phyloP scores from a whole-genome alignment of 2,888 invertebrate genomes.

The Ophion slaviceki region DNA sequence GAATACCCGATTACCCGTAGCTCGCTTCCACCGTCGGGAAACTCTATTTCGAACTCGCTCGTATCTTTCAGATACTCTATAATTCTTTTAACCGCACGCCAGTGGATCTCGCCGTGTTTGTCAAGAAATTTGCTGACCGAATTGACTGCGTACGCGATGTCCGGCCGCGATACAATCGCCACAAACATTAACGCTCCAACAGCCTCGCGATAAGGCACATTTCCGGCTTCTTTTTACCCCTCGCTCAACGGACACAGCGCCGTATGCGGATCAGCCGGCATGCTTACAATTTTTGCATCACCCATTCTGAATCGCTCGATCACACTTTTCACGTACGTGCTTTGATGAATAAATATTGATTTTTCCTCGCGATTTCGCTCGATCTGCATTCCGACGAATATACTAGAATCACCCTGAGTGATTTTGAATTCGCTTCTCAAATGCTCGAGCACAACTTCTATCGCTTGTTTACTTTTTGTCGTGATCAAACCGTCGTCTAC shows the following conservation, averaged over 20 bases:
- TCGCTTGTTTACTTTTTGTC: slow-evolving; percentile 23
- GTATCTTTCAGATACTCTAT: slow-evolving; percentile 62
- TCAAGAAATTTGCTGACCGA: slow-evolving; percentile 36
- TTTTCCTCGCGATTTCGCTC: slow-evolving; percentile 49
- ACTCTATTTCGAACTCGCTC: slow-evolving; percentile 52
- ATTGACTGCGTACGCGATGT: background rate
- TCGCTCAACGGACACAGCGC: slow-evolving; percentile 53
- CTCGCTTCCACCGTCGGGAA: slow-evolving; percentile 51
- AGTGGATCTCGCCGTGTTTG: slow-evolving; percentile 33
- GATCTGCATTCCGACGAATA: slow-evolving; percentile 62
- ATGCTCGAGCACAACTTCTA: slow-evolving; percentile 40
- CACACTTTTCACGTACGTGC: slow-evolving; percentile 36
- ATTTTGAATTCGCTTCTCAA: slow-evolving; percentile 57
- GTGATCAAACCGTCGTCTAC: slow-evolving; percentile 44
- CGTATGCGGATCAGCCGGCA: slow-evolving; percentile 27
- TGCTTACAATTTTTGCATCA: slow-evolving; percentile 48
- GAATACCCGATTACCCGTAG: slow-evolving; percentile 57
- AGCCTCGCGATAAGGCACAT: too few species aligned
- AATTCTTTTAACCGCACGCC: slow-evolving; percentile 56
- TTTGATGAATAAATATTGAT: slow-evolving; percentile 64
- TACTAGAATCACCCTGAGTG: slow-evolving; percentile 53
- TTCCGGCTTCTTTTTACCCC: slow-evolving; percentile 6
- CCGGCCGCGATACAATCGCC: too few species aligned
- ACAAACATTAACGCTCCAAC: too few species aligned
- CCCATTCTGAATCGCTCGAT: slow-evolving; percentile 57